Percentiles rank a stretch among this genome's conserved stretches.
These are phyloP conservation scores for Stegana nigrithorax DNA, from an alignment of 2,888 invertebrate genomes.

Conservation along the genomic window DNA sequence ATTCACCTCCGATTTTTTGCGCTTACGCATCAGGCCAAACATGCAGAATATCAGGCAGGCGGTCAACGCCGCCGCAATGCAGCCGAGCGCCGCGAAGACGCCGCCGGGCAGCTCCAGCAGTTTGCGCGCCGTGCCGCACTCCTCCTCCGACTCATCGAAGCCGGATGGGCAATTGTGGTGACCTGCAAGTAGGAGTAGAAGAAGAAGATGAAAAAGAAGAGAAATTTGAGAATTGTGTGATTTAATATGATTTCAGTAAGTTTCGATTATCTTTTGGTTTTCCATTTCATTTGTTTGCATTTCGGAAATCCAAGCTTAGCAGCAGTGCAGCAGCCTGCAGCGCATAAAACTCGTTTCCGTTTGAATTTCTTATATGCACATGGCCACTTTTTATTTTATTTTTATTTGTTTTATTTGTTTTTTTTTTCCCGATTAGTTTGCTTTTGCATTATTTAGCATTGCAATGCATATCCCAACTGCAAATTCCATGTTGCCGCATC, in stretches of 20 bases:
- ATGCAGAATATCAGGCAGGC: constrained; percentile 72
- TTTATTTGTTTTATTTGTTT: constrained; percentile 8
- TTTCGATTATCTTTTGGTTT: neutral
- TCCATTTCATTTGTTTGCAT: neutral
- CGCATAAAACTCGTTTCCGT: too few relatives aligned
- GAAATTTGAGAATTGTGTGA: too few relatives aligned
- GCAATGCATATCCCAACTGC: too few relatives aligned
- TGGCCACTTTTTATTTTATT: too few relatives aligned
- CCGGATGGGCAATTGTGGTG: constrained; percentile 75
- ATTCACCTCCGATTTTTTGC: constrained; percentile 70
- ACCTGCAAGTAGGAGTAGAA: constrained; percentile 49
- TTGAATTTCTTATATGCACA: too few relatives aligned
- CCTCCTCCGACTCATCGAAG: constrained; percentile 78
- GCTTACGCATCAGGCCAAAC: constrained; percentile 72
- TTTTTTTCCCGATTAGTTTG: neutral
- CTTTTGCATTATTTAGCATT: too few relatives aligned
- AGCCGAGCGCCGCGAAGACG: constrained; percentile 71
- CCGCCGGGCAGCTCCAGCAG: constrained; percentile 72
- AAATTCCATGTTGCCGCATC: too few relatives aligned
- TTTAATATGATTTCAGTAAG: neutral
- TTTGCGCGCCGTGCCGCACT: constrained; percentile 73
- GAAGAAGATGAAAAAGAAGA: neutral
- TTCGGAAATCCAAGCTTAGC: neutral
- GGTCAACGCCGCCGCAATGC: constrained; percentile 73
- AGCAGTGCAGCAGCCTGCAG: too few relatives aligned